Evolutionary conservation across 1,140 invertebrate species (phyloP).

Genomic region (Diorhabda elongata): DNA sequence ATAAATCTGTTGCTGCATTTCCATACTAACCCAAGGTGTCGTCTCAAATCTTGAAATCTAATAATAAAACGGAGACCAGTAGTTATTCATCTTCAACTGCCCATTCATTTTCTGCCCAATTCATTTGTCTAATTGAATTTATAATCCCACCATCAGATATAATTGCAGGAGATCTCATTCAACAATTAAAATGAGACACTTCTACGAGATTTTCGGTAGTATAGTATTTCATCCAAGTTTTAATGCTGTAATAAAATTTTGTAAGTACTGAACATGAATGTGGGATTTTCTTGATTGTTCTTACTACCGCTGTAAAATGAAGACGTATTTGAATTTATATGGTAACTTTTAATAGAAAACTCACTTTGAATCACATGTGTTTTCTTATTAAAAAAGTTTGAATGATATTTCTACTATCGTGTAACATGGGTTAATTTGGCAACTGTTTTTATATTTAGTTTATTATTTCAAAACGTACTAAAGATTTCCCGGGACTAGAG

Average conservation of each 20-base stretch:
- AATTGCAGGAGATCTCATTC: slow-evolving; percentile 2
- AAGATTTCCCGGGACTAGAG: too few species aligned
- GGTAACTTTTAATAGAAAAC: not conserved
- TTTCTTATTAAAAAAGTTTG: too few species aligned
- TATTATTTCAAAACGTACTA: too few species aligned
- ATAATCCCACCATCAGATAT: not conserved
- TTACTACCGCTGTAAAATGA: not conserved
- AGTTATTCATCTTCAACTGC: not conserved
- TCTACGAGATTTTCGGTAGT: not conserved
- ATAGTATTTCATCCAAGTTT: not conserved
- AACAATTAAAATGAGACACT: slow-evolving; percentile 1
- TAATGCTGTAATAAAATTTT: slow-evolving; percentile 1
- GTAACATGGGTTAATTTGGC: too few species aligned
- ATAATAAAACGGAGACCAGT: not conserved
- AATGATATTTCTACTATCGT: too few species aligned
- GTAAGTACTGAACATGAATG: not conserved
- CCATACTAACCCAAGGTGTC: not conserved
- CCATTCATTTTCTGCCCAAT: not conserved
- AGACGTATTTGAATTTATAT: not conserved
- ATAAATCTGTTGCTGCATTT: too few species aligned
- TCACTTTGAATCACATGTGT: not conserved
- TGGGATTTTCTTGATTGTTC: not conserved
- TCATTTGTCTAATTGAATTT: not conserved
- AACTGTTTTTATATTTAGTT: too few species aligned
- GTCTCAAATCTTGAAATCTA: not conserved